Conservation (phyloP, 2,888 invertebrate species). For the Bellardia pandia region DNA sequence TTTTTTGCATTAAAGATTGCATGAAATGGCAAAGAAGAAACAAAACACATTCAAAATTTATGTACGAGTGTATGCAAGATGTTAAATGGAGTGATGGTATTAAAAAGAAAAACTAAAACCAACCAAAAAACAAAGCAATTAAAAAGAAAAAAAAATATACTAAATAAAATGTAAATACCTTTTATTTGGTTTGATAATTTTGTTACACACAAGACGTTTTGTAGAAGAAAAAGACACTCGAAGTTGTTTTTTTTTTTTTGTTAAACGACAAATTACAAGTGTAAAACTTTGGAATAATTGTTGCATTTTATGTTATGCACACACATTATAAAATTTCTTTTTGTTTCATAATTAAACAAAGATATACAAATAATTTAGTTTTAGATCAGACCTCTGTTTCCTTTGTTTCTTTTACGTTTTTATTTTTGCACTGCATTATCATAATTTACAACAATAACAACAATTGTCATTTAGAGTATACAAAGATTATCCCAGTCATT, state of each 20-base stretch:
- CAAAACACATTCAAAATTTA: background rate
- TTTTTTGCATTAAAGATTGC: background rate
- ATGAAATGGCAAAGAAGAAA: background rate
- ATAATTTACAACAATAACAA: slow-evolving; percentile 23
- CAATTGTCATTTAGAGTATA: slow-evolving; percentile 45
- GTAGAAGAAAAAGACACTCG: slow-evolving; percentile 52
- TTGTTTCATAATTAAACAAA: slow-evolving; percentile 18
- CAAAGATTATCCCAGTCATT: slow-evolving; percentile 67
- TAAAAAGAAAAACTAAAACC: slow-evolving; percentile 44
- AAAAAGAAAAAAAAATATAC: slow-evolving; percentile 12
- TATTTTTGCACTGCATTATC: slow-evolving; percentile 15
- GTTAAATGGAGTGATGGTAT: slow-evolving; percentile 39
- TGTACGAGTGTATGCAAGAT: slow-evolving; percentile 13
- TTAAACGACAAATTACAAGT: slow-evolving; percentile 21
- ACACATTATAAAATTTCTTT: slow-evolving; percentile 24
- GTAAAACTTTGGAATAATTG: slow-evolving; percentile 22
- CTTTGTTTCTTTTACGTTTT: slow-evolving; percentile 27
- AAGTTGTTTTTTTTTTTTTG: background rate
- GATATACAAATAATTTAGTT: slow-evolving; percentile 26
- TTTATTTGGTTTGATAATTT: slow-evolving; percentile 38
- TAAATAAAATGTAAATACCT: slow-evolving; percentile 67
- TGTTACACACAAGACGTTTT: slow-evolving; percentile 9
- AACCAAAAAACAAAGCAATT: slow-evolving; percentile 53
- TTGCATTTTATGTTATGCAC: background rate
- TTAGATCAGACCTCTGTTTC: slow-evolving; percentile 64